Evolutionary conservation across 2,113 vertebrate genomes (phyloP).

Genomic region (Salvelinus sp.): DNA sequence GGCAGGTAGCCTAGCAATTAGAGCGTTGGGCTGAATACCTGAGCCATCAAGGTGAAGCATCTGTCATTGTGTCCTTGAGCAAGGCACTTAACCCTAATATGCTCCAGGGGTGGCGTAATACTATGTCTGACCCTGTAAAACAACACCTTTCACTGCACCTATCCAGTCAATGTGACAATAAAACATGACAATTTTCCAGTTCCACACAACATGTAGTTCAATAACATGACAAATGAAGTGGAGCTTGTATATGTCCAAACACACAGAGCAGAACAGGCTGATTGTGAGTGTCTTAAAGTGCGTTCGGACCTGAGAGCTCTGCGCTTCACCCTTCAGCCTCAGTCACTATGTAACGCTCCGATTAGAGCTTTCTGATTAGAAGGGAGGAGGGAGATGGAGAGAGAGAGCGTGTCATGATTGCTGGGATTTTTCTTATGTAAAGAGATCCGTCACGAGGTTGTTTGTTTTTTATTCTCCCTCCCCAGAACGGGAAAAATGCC

Average conservation of each 20-base stretch:
- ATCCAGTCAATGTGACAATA: too few species aligned
- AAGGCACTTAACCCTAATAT: too few species aligned
- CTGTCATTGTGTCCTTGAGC: too few species aligned
- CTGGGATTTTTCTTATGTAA: slow-evolving; percentile 13
- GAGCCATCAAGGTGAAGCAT: too few species aligned
- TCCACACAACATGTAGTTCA: not conserved
- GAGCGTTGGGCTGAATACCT: too few species aligned
- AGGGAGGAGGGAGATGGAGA: not conserved
- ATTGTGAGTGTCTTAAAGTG: too few species aligned
- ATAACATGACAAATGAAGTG: not conserved
- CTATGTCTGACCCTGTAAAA: too few species aligned
- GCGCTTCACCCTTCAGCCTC: too few species aligned
- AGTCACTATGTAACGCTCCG: not conserved
- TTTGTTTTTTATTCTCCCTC: slow-evolving; percentile 18
- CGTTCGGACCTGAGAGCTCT: not conserved
- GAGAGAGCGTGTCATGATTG: not conserved
- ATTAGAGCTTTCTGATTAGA: not conserved
- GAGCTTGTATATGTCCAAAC: not conserved
- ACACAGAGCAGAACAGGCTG: not conserved
- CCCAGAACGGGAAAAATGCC: slow-evolving; percentile 17
- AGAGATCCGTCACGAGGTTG: slow-evolving; percentile 20
- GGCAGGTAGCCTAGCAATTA: too few species aligned
- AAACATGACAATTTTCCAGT: too few species aligned
- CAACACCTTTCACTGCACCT: too few species aligned
- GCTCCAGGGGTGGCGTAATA: too few species aligned